Percentiles rank a stretch among this genome's conserved stretches.
Evolutionary conservation across 1,140 invertebrate species (phyloP).

Genomic region (Cecropterus lyciades): DNA sequence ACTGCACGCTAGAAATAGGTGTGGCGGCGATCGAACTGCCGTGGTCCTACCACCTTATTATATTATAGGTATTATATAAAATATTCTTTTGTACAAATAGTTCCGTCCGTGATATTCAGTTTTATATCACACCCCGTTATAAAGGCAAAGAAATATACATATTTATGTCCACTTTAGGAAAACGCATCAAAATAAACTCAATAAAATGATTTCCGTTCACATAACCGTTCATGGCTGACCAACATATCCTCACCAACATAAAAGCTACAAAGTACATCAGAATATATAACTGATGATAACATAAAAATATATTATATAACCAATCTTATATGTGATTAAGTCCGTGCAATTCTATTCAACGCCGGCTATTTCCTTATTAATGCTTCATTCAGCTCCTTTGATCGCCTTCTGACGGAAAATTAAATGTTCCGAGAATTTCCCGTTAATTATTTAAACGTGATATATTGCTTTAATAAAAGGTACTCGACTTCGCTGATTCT

Average conservation of each 20-base stretch:
- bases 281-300: too few relatives aligned
- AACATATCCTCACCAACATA: too few relatives aligned
- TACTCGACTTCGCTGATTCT: neutral
- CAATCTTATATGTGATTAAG: slow-evolving; percentile 15
- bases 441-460: slow-evolving; percentile 5
- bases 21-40: too few relatives aligned
- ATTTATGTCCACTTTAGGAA: neutral
- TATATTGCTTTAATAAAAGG: slow-evolving; percentile 1
- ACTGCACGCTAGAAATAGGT: too few relatives aligned
- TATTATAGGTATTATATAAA: too few relatives aligned
- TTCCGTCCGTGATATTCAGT: too few relatives aligned
- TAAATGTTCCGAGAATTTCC: neutral
- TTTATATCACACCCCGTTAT: neutral
- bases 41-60: too few relatives aligned
- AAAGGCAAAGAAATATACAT: neutral
- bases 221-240: too few relatives aligned
- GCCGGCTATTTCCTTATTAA: slow-evolving; percentile 4
- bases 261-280: neutral
- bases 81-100: too few relatives aligned
- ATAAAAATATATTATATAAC: too few relatives aligned
- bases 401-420: neutral
- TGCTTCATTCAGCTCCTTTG: slow-evolving; percentile 1
- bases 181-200: neutral
- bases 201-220: too few relatives aligned
- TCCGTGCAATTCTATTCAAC: neutral